phyloP scores from a whole-genome alignment of 2,113 vertebrate species.

The Cololabis saira region DNA sequence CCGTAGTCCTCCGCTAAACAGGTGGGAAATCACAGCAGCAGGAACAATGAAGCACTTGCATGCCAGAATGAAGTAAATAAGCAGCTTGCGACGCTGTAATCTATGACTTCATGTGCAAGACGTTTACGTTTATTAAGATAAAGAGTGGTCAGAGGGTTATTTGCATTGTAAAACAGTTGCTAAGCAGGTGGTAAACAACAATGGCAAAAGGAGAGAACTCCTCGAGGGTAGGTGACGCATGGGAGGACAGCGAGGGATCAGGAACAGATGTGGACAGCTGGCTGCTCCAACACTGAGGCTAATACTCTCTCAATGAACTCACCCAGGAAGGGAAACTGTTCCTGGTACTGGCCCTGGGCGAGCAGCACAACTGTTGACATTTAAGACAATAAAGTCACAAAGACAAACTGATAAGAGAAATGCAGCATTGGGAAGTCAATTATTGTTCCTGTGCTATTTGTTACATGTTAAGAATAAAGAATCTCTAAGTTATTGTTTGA shows the following conservation, averaged over 20 bases:
- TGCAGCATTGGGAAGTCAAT: background rate
- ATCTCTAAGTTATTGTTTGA: too few relatives aligned
- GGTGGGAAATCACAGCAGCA: slow-evolving; percentile 11
- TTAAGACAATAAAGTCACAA: slow-evolving; percentile 28
- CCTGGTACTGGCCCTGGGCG: slow-evolving; percentile 69
- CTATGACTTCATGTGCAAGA: slow-evolving; percentile 59
- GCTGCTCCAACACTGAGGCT: slow-evolving; percentile 12
- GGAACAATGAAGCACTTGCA: slow-evolving; percentile 46
- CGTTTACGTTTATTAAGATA: slow-evolving; percentile 51
- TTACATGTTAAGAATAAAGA: too few relatives aligned
- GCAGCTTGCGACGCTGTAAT: slow-evolving; percentile 15
- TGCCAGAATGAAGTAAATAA: slow-evolving; percentile 10
- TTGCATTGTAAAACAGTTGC: slow-evolving; percentile 41
- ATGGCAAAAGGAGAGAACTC: slow-evolving; percentile 15
- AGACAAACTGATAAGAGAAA: background rate
- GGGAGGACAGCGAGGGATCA: slow-evolving; percentile 40
- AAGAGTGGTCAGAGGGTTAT: slow-evolving; percentile 32
- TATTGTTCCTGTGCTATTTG: too few relatives aligned
- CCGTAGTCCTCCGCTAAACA: slow-evolving; percentile 50
- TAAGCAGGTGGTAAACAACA: slow-evolving; percentile 49
- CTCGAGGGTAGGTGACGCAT: slow-evolving; percentile 61
- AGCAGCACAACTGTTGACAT: slow-evolving; percentile 69
- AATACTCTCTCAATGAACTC: slow-evolving; percentile 61
- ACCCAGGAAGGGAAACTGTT: slow-evolving; percentile 60
- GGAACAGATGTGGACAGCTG: slow-evolving; percentile 60